These are phyloP conservation scores for Hydrotaea cyrtoneurina DNA, from an alignment of 2,888 invertebrate genomes.

Conservation along the genomic window DNA sequence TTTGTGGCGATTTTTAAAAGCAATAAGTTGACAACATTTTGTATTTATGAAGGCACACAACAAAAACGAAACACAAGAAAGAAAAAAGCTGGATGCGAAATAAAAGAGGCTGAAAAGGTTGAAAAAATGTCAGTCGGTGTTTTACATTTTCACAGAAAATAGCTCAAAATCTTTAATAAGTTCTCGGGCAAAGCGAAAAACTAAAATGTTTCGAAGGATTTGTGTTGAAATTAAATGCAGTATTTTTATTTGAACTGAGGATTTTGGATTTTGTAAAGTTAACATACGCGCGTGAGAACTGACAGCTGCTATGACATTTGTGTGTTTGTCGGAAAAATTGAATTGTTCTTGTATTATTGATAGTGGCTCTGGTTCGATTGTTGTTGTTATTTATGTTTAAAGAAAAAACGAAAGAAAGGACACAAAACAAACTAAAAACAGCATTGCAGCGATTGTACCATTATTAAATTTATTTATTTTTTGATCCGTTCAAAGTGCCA, in stretches of 20 bases:
- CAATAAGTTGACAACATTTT: background rate
- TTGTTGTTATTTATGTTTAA: conserved; percentile 50
- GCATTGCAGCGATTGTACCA: too few relatives aligned
- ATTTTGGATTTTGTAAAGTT: conserved; percentile 42
- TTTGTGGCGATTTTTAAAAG: too few relatives aligned
- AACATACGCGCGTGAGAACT: conserved; percentile 69
- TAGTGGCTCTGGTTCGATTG: conserved; percentile 26
- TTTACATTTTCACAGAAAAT: conserved; percentile 72
- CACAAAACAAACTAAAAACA: too few relatives aligned
- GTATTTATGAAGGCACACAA: background rate
- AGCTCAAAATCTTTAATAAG: conserved; percentile 39
- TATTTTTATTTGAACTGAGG: conserved; percentile 27
- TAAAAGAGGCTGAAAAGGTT: conserved; percentile 71
- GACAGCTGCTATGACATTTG: conserved; percentile 73
- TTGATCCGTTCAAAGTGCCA: conserved; percentile 55
- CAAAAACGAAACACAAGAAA: background rate
- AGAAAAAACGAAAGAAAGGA: conserved; percentile 28
- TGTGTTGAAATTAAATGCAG: background rate
- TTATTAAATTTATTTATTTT: background rate
- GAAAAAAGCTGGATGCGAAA: conserved; percentile 57
- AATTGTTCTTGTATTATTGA: conserved; percentile 46
- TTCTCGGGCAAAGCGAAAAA: background rate
- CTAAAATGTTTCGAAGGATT: conserved; percentile 42
- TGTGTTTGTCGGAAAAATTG: conserved; percentile 49
- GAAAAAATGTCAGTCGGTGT: conserved; percentile 72